Evolutionary conservation across 2,888 invertebrate genomes (phyloP), one percentile per base, ranked within the genome.

Genomic region (Hypselothyrea guttata): DNA sequence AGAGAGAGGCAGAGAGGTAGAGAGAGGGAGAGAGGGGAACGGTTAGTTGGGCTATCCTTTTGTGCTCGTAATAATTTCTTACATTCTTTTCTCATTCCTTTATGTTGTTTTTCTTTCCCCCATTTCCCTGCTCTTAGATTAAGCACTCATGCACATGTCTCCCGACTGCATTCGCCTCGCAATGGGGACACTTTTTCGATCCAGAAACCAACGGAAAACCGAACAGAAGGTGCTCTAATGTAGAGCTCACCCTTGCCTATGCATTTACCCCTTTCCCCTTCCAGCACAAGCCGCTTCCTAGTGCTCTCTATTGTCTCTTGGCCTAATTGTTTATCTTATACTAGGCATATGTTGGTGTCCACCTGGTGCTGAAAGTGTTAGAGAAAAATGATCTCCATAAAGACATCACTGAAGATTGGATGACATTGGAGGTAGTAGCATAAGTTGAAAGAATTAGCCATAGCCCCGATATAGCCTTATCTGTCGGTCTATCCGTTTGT

Each of bases 131-230:
- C 78, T 84, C 83, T 79, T 81, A 75, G 85, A 81, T 81, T 83
- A 83, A 85, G 85, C 49, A 79, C 75, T 85, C 81, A 85, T 62
- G 73, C 81, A 85, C 84, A 81, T 81, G 81, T 72, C 78, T 72
- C 55, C n/a, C 30, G 16, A 1, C 13, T 49, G 31, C 54, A 58
- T 52, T 51, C 54, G 11, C 12, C 7, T 18, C 40, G 51, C 47
- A 37, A 53, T 57, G 62, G 57, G 51, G 68, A 68, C 68, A 68
- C 47, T 48, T 58, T 47, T 33, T 22, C 3, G 22, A 49, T 56
- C 49, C 22, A 22, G 7, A 22, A 22, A 22, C n/a, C n/a, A 35
- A 42, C 45, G 33, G 37, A 42, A 47, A 60, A n/a, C n/a, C 5
- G 22, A 5, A 61, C 61, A 55, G 61, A 11, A 35, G 51, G 51